Evolutionary conservation across 2,797 vertebrate genomes (phyloP), one percentile per base, ranked within the genome.

Genomic region (Etheostoma nigrum): DNA sequence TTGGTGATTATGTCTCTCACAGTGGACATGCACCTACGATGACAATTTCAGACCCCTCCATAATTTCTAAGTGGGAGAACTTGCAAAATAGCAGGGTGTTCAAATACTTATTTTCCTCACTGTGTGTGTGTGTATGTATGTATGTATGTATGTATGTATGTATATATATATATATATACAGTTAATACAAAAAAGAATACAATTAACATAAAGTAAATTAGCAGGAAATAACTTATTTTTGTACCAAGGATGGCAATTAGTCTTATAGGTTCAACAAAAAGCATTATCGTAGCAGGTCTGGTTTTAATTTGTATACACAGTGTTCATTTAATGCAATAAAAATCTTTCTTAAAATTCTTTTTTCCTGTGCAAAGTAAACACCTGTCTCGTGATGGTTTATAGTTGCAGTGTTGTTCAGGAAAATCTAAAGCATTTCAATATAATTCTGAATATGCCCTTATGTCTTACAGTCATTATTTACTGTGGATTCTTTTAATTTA

Each of bases 271-370:
- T 76, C 13, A 77, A 79, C 54, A 80, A 70, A 79, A 69, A 57
- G 40, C n/a, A 4, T 76, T 74, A 78, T 74, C 68, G 70, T 73
- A 62, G 61, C 61, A 44, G 18, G 69, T 73, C 87, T 89, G 89
- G 69, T 84, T 92, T 81, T 66, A 49, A 91, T 92, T 85, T 86
- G 60, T 47, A 66, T 76, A 47, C 58, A 72, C 48, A 64, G 47
- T 75, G 65, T 79, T 78, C 61, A 84, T 79, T 86, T 83, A 72
- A 70, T 86, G 23, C 72, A 78, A 83, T 90, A 85, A 82, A 82
- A 91, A 82, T 80, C 52, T 78, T 84, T 84, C 68, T 40, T 30
- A 5, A 30, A 30, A 64, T 79, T 72, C 36, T 33, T 57, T 74
- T 76, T 58, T 69, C 60, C 16, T 58, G 42, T 60, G 53, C 25